phyloP scores from a whole-genome alignment of 2,888 invertebrate genomes.

The Drosophila colorata region DNA sequence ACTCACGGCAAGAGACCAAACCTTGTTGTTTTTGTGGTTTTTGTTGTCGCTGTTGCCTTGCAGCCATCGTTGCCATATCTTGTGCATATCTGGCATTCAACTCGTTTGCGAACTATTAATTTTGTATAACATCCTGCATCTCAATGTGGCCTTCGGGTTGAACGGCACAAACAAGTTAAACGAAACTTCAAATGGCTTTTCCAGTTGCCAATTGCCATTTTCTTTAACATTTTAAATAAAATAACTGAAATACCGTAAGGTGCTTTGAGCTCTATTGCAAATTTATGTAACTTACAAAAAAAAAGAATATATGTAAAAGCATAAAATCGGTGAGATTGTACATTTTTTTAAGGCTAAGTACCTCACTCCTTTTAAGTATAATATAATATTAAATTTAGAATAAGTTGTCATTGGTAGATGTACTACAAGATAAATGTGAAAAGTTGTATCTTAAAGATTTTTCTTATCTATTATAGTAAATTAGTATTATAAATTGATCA shows the following conservation, averaged over 20 bases:
- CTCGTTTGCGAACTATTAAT: conserved; percentile 83
- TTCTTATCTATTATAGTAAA: too few species aligned
- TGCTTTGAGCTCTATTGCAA: neutral
- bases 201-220: conserved; percentile 17
- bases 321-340: neutral
- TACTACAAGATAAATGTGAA: too few species aligned
- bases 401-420: too few species aligned
- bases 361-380: too few species aligned
- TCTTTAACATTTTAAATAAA: conserved; percentile 6
- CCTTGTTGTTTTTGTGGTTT: conserved; percentile 25
- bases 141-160: conserved; percentile 77
- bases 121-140: conserved; percentile 77
- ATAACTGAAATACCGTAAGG: conserved; percentile 18
- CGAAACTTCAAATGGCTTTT: conserved; percentile 43
- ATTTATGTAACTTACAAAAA: neutral
- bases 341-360: neutral
- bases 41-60: conserved; percentile 42
- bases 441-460: too few species aligned
- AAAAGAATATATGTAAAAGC: neutral
- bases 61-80: conserved; percentile 69
- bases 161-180: conserved; percentile 41
- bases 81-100: conserved; percentile 75
- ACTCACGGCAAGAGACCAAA: conserved; percentile 25
- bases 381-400: too few species aligned
- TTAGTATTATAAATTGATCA: too few species aligned